Conservation (phyloP, 53 echinoderm and acorn worm genomes). For the Arbacia lixula region DNA sequence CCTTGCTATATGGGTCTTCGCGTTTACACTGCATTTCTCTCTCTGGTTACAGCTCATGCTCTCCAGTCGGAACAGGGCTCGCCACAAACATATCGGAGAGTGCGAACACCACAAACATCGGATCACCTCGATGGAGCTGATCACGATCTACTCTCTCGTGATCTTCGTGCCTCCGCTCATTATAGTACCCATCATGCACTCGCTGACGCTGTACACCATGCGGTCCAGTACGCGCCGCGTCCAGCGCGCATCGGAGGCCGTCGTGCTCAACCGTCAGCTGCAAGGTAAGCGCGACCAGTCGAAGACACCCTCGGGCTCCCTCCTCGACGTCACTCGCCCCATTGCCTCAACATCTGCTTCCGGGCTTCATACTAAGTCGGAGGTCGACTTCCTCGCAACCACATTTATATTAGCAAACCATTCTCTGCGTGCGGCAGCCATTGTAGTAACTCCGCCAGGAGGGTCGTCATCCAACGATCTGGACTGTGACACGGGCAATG, state of each 20-base stretch:
- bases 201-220: conserved; percentile 49
- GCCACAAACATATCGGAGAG: conserved; percentile 11
- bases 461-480: conserved; percentile 7
- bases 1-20: conserved; percentile 29
- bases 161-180: conserved; percentile 46
- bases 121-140: conserved; percentile 28
- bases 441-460: conserved; percentile 26
- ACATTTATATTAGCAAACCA: conserved; percentile 29
- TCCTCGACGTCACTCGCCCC: conserved; percentile 18
- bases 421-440: conserved; percentile 37
- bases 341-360: not conserved
- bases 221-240: conserved; percentile 45
- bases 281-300: not conserved
- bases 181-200: conserved; percentile 37
- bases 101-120: conserved; percentile 18
- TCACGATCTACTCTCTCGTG: conserved; percentile 31
- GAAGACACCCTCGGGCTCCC: conserved; percentile 38
- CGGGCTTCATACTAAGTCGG: conserved; percentile 11
- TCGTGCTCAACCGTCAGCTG: not conserved
- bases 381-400: not conserved
- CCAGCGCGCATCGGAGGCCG: conserved; percentile 10
- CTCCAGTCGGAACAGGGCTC: not conserved
- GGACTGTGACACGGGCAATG: not conserved
- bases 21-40: conserved; percentile 30
- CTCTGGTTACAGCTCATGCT: conserved; percentile 17